Percentiles rank a stretch among this genome's conserved stretches.
These are phyloP conservation scores for Xenopus laevis DNA, from an alignment of 2,113 vertebrate genomes.

Conservation along the genomic window DNA sequence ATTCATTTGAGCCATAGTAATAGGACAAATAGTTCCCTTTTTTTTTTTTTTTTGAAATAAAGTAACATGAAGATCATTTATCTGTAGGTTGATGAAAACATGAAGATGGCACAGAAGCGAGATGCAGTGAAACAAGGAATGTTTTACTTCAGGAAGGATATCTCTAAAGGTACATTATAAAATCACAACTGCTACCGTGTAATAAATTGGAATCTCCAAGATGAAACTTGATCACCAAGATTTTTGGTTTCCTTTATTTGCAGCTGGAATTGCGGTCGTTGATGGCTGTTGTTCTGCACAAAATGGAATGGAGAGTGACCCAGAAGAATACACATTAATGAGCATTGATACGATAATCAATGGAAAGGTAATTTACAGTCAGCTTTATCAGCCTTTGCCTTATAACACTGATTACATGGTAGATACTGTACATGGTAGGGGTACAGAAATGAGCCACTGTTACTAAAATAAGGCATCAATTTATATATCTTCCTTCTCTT, in stretches of 20 bases:
- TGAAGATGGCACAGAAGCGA: conserved; percentile 91
- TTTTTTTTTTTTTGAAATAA: too few species aligned
- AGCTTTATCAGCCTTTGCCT: too few species aligned
- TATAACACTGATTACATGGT: too few species aligned
- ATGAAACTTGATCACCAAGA: too few species aligned
- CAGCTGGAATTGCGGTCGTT: conserved; percentile 82
- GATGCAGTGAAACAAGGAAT: conserved; percentile 85
- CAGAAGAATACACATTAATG: conserved; percentile 87
- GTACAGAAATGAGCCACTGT: too few species aligned
- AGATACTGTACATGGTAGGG: too few species aligned
- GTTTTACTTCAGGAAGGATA: conserved; percentile 97
- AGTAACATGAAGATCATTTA: background rate
- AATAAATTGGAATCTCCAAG: too few species aligned
- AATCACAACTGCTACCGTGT: background rate
- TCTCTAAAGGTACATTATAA: conserved; percentile 81
- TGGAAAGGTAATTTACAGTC: conserved; percentile 76
- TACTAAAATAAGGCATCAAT: too few species aligned
- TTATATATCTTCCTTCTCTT: too few species aligned
- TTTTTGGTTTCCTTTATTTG: accelerated
- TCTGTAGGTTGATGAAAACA: conserved; percentile 92
- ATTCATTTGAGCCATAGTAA: too few species aligned
- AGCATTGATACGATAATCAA: conserved; percentile 98
- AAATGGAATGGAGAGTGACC: conserved; percentile 64
- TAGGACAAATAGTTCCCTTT: too few species aligned
- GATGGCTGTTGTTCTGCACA: conserved; percentile 73